These are phyloP conservation scores for Nephotettix cincticeps DNA, from an alignment of 1,140 invertebrate genomes.

Conservation along the genomic window DNA sequence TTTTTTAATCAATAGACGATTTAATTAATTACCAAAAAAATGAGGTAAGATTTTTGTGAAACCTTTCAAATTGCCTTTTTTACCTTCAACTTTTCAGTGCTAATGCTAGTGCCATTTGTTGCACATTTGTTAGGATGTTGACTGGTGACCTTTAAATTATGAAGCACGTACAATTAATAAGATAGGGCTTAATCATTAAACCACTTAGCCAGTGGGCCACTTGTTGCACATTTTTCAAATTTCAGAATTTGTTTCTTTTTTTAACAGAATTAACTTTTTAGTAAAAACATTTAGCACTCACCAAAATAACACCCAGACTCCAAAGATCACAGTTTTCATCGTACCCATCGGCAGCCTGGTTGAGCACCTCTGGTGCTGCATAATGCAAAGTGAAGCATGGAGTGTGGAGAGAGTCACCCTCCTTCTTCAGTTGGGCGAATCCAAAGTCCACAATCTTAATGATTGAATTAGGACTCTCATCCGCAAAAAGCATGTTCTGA, in stretches of 20 bases:
- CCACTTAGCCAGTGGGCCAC: not conserved
- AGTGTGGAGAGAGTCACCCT: slow-evolving; percentile 66
- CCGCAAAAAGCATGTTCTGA: slow-evolving; percentile 73
- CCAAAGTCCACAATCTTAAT: slow-evolving; percentile 91
- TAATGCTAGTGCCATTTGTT: too few relatives aligned
- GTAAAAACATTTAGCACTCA: too few relatives aligned
- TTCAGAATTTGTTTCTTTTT: too few relatives aligned
- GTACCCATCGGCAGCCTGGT: slow-evolving; percentile 62
- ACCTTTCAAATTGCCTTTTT: too few relatives aligned
- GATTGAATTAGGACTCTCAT: slow-evolving; percentile 59
- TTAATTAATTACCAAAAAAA: too few relatives aligned
- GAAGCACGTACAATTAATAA: too few relatives aligned
- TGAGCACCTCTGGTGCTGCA: slow-evolving; percentile 87
- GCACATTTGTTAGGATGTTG: too few relatives aligned
- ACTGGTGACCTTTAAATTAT: too few relatives aligned
- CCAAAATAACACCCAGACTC: slow-evolving; percentile 87
- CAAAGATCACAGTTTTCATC: slow-evolving; percentile 90
- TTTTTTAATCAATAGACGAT: too few relatives aligned
- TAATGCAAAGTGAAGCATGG: slow-evolving; percentile 89
- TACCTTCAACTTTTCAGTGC: too few relatives aligned
- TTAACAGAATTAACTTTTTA: not conserved
- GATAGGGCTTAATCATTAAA: not conserved
- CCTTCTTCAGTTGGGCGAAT: slow-evolving; percentile 72
- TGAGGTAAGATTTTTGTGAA: too few relatives aligned
- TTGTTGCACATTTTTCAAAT: not conserved